Evolutionary conservation across 2,113 vertebrate species (phyloP).

Genomic region (Rhea americana): DNA sequence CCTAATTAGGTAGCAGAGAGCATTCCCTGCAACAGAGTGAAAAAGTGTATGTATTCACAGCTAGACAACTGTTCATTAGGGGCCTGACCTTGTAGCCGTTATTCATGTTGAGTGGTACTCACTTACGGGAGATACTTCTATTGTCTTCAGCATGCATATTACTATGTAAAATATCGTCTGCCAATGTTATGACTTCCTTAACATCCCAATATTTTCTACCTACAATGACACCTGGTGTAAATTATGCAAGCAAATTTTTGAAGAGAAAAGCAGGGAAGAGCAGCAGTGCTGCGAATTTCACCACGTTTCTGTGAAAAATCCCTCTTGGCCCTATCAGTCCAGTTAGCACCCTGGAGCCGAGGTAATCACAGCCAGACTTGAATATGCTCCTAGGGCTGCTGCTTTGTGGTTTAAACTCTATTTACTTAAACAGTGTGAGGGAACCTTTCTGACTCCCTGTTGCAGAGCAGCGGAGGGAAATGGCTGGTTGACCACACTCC

Average conservation of each 20-base stretch:
- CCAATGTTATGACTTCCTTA: slow-evolving; percentile 52
- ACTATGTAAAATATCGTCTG: slow-evolving; percentile 45
- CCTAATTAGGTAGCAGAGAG: slow-evolving; percentile 54
- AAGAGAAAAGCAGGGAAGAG: not conserved
- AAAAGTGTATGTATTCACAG: slow-evolving; percentile 48
- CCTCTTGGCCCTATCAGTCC: not conserved
- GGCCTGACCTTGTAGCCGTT: slow-evolving; percentile 56
- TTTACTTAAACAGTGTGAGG: not conserved
- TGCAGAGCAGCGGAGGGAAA: not conserved
- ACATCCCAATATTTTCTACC: slow-evolving; percentile 45
- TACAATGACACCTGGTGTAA: slow-evolving; percentile 38
- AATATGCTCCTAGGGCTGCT: not conserved
- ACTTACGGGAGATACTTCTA: not conserved
- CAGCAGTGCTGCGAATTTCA: not conserved
- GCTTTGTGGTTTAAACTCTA: slow-evolving; percentile 27
- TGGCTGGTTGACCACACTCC: not conserved
- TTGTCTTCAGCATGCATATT: slow-evolving; percentile 44
- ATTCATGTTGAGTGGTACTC: slow-evolving; percentile 48
- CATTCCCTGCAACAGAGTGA: slow-evolving; percentile 14
- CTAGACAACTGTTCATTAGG: slow-evolving; percentile 57
- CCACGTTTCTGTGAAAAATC: not conserved
- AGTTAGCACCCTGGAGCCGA: not conserved
- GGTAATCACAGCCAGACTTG: not conserved
- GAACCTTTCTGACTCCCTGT: not conserved
- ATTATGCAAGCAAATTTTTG: slow-evolving; percentile 12